Base-by-base conservation (phyloP, 2,888 invertebrate species). In the Diaprepes abbreviatus region DNA sequence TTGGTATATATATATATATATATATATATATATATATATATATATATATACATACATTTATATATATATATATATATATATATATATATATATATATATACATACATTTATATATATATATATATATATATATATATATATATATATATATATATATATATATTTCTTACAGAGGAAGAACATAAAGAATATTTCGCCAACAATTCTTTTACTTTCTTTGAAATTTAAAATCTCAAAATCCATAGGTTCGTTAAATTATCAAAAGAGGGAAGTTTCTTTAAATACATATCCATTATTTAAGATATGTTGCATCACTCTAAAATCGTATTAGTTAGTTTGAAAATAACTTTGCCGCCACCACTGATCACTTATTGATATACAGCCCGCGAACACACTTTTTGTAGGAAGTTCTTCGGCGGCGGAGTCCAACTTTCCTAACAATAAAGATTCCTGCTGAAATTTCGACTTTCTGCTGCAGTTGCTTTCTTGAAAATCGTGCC, bases 391-490 rank as follows among this genome's bases (percentile, higher is more conserved):
- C 43, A 38, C 63, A 17, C 57, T 66, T 66, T 70, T 70, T 66
- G 45, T 36, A 16, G 21, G 21, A 35, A 57, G 19, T 35, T 57
- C 50, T 19, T 45, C 31, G 38, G 38, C 38, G 66, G 40, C 58
- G 58, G 58, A 62, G 62, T 70, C 70, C 66, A 71, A 71, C 66
- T 71, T 71, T 71, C 57, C 66, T 63, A 71, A 71, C 71, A 71
- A 71, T 71, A 71, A 71, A 71, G 71, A 71, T 55, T 64, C 58
- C 64, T 17, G 69, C 64, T 69, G 69, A 69, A 69, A 69, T 67
- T 71, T 63, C 66, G 71, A 71, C 71, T 71, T 67, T 71, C 66
- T 67, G 71, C 66, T 71, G 71, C 71, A 71, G 71, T 71, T 67
- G 71, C 66, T 71, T 66, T 63, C 71, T 67, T 28, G 66, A 71